These are phyloP conservation scores for Synergus laeviventris DNA, from an alignment of 2,888 invertebrate genomes.

Conservation along the genomic window DNA sequence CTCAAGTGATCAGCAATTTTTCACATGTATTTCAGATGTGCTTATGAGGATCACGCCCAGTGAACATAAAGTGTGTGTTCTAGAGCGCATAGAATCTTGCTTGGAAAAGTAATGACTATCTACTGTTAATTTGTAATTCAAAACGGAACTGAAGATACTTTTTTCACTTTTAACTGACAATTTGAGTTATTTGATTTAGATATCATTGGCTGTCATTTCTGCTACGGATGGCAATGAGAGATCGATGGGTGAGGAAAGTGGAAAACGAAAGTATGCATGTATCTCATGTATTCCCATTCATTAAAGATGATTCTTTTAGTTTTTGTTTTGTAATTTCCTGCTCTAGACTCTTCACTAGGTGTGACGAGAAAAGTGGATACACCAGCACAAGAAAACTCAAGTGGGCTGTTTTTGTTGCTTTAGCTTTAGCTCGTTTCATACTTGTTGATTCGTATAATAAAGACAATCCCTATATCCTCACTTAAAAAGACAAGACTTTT, in stretches of 20 bases:
- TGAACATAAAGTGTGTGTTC: slow-evolving; percentile 73
- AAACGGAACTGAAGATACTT: background rate
- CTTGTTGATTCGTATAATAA: slow-evolving; percentile 49
- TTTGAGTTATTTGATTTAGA: background rate
- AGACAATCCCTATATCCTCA: slow-evolving; percentile 50
- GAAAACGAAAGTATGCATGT: slow-evolving; percentile 20
- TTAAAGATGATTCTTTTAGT: slow-evolving; percentile 10
- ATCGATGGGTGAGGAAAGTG: background rate
- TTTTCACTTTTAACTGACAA: background rate
- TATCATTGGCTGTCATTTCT: background rate
- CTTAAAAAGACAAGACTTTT: slow-evolving; percentile 69
- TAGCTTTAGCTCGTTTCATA: slow-evolving; percentile 13
- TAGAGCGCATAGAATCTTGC: slow-evolving; percentile 71
- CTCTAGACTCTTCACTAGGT: slow-evolving; percentile 49
- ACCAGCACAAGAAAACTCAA: slow-evolving; percentile 45
- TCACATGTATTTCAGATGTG: slow-evolving; percentile 42
- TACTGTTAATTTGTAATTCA: background rate
- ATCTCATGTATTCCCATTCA: background rate
- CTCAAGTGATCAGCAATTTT: slow-evolving; percentile 21
- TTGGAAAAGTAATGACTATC: slow-evolving; percentile 68
- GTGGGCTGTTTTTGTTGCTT: slow-evolving; percentile 47
- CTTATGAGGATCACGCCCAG: slow-evolving; percentile 63
- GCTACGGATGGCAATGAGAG: background rate
- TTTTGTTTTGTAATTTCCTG: background rate
- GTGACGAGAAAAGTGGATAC: slow-evolving; percentile 56